Percentiles rank a stretch among this genome's conserved stretches.
phyloP scores from a whole-genome alignment of 2,888 invertebrate species.

The Steromphala cineraria region DNA sequence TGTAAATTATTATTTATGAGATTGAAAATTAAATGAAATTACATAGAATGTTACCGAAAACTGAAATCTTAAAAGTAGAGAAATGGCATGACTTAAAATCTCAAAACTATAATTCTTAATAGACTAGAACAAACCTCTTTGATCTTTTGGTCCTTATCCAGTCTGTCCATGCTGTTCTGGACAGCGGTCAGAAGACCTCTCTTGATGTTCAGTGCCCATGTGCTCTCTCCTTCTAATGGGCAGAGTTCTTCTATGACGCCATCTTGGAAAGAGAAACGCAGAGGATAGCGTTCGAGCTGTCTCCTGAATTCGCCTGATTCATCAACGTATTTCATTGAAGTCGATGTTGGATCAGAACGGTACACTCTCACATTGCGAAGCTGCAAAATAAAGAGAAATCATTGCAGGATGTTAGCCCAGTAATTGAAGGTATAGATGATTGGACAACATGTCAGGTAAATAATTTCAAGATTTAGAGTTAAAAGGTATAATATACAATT shows the following conservation, averaged over 20 bases:
- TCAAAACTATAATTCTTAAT: too few relatives aligned
- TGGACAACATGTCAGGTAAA: too few relatives aligned
- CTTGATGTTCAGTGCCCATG: slow-evolving; percentile 91
- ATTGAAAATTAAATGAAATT: too few relatives aligned
- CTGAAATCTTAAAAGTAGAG: too few relatives aligned
- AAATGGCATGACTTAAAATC: too few relatives aligned
- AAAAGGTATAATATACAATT: too few relatives aligned
- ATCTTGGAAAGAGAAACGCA: slow-evolving; percentile 86
- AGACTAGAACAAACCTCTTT: slow-evolving; percentile 49
- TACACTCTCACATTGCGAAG: slow-evolving; percentile 68
- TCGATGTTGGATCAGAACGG: slow-evolving; percentile 64
- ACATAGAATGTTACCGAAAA: too few relatives aligned
- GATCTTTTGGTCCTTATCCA: slow-evolving; percentile 80
- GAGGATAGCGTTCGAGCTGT: slow-evolving; percentile 83
- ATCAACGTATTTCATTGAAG: slow-evolving; percentile 4
- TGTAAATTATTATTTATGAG: too few relatives aligned
- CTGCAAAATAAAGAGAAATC: slow-evolving; percentile 49
- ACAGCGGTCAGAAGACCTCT: slow-evolving; percentile 90
- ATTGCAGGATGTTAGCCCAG: too few relatives aligned
- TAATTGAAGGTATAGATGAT: too few relatives aligned
- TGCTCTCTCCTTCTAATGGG: slow-evolving; percentile 85
- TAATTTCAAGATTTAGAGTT: too few relatives aligned
- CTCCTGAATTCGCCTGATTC: slow-evolving; percentile 52
- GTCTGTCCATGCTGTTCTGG: slow-evolving; percentile 90
- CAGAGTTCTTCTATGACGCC: slow-evolving; percentile 88